Evolutionary conservation across 1,140 invertebrate species (phyloP), one percentile per base, ranked within the genome.

Genomic region (Oedothorax gibbosus): DNA sequence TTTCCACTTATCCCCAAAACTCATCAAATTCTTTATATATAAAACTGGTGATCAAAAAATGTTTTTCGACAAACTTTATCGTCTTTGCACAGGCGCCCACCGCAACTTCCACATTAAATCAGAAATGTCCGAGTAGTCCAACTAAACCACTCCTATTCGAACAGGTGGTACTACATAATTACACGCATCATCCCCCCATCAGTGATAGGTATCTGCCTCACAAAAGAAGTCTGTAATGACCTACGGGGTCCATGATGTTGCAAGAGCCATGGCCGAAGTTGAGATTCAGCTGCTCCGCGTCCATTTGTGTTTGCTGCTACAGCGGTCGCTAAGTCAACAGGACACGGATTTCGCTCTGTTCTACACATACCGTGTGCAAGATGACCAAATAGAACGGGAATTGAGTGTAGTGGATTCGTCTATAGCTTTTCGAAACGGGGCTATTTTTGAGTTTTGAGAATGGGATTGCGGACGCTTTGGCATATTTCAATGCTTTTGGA

Each of bases 101-200:
- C 35, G 35, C 35, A 35, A 35, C 5, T 35, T 35, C 35, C 35
- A 35, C 35, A 35, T 35, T 35, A 18, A 18, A 71, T 71, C 69
- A 51, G 69, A 71, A 71, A 71, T 71, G 69, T 71, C 69, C 69
- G 68, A 71, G 20, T 51, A 51, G 50, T 35, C 35, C 35, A 5
- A 35, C 68, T 51, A 51, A 49, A 7, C 68, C 68, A 51, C 49
- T 71, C 15, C 18, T 14, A 18, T 75, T 50, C 53, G 14, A 35
- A 57, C 81, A 84, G 81, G 81, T 84, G 81, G 21, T 51, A 60
- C n/a, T 62, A 75, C 69, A 75, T 84, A 73, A 84, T 84, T 84
- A 84, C 64, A 66, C 71, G 60, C 64, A 54, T 54, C 64, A 68
- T 73, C 35, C 53, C 12, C 54, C 49, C 60, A 51, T 73, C 10